Evolutionary conservation across 1,140 invertebrate genomes (phyloP), one percentile per base, ranked within the genome.

Genomic region (Drosophila mayri): DNA sequence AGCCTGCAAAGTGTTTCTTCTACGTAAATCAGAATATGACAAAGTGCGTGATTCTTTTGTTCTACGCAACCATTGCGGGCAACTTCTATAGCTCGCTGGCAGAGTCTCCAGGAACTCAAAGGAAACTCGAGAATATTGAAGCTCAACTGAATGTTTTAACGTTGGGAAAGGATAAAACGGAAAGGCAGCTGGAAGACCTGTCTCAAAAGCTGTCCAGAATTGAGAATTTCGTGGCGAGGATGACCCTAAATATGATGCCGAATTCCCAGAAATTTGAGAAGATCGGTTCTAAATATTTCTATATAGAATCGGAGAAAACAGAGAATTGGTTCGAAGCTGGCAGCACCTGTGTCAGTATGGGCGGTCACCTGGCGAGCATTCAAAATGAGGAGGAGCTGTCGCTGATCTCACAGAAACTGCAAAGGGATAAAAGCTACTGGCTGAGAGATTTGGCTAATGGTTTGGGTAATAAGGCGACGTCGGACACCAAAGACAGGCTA

Each of bases 11-110:
- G 49, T 35, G 30, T 35, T 37, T 54, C 35, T 1, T 55, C 35
- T 22, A 1, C 52, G 18, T 25, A 55, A 55, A 25, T 55, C 52
- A 38, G 14, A 38, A 55, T 38, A 55, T 38, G 35, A 55, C 14
- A 55, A 55, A 55, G 52, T 25, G 35, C 14, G 35, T 14, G 20
- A 25, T n/a, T 55, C 20, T 55, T 38, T 55, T 55, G 35, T 55
- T 55, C 14, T 55, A 11, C 35, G 35, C 52, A 38, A 55, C 37
- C 38, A 55, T 55, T 38, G 20, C 37, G 16, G 9, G 32, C 32
- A 16, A 14, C 22, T 22, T 54, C 20, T 11, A 6, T 37, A 20
- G 37, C 0, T 38, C 6, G 52, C 35, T 38, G 20, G 20, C 52
- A 14, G 52, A 55, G 20, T 55, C 52, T 0, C 35, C 52, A 16